Conservation (phyloP, 2,797 vertebrate genomes). For the Bucorvus abyssinicus region DNA sequence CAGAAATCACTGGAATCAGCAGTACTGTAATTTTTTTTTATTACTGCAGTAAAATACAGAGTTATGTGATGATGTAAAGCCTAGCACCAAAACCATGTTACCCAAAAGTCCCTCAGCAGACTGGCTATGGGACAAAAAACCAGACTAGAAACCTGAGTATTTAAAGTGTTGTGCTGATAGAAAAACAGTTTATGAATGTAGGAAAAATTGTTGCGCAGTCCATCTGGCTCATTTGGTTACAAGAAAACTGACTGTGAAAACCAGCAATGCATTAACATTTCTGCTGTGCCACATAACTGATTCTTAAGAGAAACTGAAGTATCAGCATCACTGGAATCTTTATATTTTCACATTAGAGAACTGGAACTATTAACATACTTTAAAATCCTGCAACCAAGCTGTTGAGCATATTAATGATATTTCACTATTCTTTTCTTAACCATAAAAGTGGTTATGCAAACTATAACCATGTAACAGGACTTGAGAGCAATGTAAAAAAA, state of each 20-base stretch:
- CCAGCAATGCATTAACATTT: background rate
- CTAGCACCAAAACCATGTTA: background rate
- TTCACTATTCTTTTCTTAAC: background rate
- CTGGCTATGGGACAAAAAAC: background rate
- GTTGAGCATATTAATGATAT: background rate
- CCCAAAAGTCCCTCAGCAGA: background rate
- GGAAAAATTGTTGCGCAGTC: background rate
- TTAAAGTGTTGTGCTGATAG: background rate
- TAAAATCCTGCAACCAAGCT: background rate
- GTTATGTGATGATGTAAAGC: background rate
- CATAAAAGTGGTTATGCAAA: background rate
- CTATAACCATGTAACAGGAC: background rate
- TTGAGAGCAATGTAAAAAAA: background rate
- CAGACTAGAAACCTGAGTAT: background rate
- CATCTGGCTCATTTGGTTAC: background rate
- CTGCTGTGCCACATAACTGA: background rate
- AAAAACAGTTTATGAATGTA: background rate
- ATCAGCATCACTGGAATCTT: background rate
- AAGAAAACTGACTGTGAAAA: background rate
- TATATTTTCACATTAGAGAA: background rate
- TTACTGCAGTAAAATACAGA: background rate
- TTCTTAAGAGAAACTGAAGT: background rate
- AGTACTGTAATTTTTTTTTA: background rate
- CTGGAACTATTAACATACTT: background rate
- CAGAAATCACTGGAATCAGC: background rate